phyloP scores from a whole-genome alignment of 2,797 vertebrate species.

The Chiroxiphia lanceolata region DNA sequence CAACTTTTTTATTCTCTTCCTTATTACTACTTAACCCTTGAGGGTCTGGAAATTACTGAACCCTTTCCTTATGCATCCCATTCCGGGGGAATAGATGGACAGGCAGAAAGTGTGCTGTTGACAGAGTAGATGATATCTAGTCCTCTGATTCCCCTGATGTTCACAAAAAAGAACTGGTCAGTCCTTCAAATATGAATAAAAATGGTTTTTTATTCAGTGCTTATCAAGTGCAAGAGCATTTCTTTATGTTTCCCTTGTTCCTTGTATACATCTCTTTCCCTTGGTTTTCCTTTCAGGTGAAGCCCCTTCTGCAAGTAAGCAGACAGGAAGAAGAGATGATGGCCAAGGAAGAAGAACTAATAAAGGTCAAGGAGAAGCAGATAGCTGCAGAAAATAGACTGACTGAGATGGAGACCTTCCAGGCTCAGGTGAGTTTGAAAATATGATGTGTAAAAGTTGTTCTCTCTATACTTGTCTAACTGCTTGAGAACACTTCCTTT shows the following conservation, averaged over 20 bases:
- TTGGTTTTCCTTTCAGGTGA: slow-evolving; percentile 81
- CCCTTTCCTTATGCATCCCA: neutral
- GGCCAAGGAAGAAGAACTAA: slow-evolving; percentile 92
- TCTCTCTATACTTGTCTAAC: neutral
- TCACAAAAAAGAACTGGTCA: neutral
- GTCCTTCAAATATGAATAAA: neutral
- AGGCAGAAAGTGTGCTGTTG: neutral
- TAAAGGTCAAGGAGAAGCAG: slow-evolving; percentile 90
- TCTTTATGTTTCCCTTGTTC: neutral
- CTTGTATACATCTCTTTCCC: neutral
- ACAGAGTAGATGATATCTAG: neutral
- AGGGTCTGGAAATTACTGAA: neutral
- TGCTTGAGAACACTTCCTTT: neutral
- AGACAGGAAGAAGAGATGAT: slow-evolving; percentile 96
- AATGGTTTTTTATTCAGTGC: neutral
- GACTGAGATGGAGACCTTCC: slow-evolving; percentile 86
- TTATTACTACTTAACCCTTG: neutral
- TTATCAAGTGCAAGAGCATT: neutral
- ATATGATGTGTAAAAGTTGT: neutral
- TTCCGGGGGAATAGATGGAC: neutral
- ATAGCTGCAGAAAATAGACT: slow-evolving; percentile 84
- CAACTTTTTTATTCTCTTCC: neutral
- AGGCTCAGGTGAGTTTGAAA: slow-evolving; percentile 83
- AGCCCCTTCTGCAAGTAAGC: slow-evolving; percentile 95
- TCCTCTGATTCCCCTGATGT: neutral